Evolutionary conservation across 2,888 invertebrate species (phyloP).

Genomic region (Drosophila atripex): DNA sequence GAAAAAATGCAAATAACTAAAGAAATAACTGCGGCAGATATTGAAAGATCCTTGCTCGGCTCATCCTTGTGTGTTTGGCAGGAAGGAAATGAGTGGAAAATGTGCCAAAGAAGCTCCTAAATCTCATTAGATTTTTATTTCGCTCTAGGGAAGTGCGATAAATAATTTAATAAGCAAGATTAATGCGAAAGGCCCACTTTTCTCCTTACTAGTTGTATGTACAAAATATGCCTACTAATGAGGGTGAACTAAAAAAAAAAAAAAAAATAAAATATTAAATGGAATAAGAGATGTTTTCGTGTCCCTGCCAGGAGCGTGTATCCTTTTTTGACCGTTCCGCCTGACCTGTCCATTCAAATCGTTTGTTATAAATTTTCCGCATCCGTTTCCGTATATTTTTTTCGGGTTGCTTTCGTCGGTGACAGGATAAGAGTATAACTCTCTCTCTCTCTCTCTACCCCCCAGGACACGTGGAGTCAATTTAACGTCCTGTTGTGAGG

Average conservation of each 20-base stretch:
- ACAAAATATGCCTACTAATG: slow-evolving; percentile 9
- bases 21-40: slow-evolving; percentile 34
- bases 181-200: neutral
- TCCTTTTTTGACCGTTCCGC: slow-evolving; percentile 5
- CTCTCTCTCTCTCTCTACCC: neutral
- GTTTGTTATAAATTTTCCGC: slow-evolving; percentile 61
- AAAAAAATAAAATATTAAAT: too few species aligned
- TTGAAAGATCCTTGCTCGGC: slow-evolving; percentile 5
- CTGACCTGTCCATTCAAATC: slow-evolving; percentile 54
- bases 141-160: neutral
- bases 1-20: slow-evolving; percentile 46
- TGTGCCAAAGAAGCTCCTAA: slow-evolving; percentile 11
- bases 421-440: slow-evolving; percentile 41
- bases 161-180: slow-evolving; percentile 6
- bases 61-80: slow-evolving; percentile 22
- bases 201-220: neutral
- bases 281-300: neutral
- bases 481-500: slow-evolving; percentile 63
- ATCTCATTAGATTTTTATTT: slow-evolving; percentile 20
- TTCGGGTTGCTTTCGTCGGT: slow-evolving; percentile 59
- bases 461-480: slow-evolving; percentile 67
- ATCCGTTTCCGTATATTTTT: slow-evolving; percentile 47
- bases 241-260: neutral
- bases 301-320: neutral
- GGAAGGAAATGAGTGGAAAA: slow-evolving; percentile 20